A percentile compares a stretch with the other conserved stretches of the same genome.
Conservation (phyloP, 2,888 invertebrate genomes). For the Zygogramma bicolorata region DNA sequence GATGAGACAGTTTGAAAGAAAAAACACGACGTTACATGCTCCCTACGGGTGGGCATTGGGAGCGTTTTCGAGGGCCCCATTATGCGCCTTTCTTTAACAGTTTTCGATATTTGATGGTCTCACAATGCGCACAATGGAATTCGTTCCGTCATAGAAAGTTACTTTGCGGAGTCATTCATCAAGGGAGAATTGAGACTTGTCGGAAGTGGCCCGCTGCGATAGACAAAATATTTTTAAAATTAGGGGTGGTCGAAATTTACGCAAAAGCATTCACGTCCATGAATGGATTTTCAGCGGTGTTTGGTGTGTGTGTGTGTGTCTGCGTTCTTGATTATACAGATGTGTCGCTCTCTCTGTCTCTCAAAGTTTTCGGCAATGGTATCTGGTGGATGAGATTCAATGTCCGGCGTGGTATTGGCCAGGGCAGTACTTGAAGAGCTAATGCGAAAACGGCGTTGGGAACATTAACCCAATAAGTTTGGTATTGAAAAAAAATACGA, state of each 20-base stretch:
- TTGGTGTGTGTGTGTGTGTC: too few species aligned
- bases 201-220: slow-evolving; percentile 5
- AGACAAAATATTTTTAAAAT: not conserved
- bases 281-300: too few species aligned
- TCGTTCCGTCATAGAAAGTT: slow-evolving; percentile 16
- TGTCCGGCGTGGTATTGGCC: too few species aligned
- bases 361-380: too few species aligned
- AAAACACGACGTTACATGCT: not conserved
- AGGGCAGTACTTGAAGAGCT: too few species aligned
- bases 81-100: not conserved
- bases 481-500: too few species aligned
- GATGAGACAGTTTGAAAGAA: not conserved
- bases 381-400: too few species aligned
- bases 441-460: too few species aligned
- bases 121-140: slow-evolving; percentile 18
- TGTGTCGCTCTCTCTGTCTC: too few species aligned
- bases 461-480: too few species aligned
- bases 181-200: not conserved
- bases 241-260: not conserved
- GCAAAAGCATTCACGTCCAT: too few species aligned
- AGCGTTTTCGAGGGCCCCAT: slow-evolving; percentile 11
- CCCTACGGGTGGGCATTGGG: not conserved
- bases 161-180: slow-evolving; percentile 16
- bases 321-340: too few species aligned
- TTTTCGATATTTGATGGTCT: slow-evolving; percentile 18